A percentile compares a stretch with the other conserved stretches of the same genome.
Conservation (phyloP, 2,113 vertebrate species). For the Ellobius talpinus region DNA sequence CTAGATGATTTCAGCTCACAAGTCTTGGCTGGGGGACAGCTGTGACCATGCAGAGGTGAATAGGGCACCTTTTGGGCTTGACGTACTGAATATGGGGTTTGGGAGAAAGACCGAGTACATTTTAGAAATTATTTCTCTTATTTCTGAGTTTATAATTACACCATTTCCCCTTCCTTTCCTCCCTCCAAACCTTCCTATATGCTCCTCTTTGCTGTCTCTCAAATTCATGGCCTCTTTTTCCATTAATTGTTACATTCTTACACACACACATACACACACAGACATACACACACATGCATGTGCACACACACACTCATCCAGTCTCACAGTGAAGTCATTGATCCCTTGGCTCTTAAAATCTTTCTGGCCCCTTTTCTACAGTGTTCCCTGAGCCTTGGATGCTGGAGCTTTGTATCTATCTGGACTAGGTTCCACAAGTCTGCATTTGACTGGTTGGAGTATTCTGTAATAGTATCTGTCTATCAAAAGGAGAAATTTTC, state of each 20-base stretch:
- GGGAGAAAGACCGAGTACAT: neutral
- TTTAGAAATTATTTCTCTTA: neutral
- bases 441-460: neutral
- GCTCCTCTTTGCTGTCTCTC: neutral
- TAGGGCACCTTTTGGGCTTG: neutral
- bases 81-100: neutral
- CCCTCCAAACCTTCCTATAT: neutral
- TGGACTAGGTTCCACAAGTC: neutral
- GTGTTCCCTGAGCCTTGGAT: neutral
- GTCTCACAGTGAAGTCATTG: neutral
- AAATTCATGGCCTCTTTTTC: neutral
- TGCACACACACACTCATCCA: neutral
- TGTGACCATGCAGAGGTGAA: neutral
- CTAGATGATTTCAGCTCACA: neutral
- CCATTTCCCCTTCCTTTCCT: neutral
- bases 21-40: neutral
- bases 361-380: neutral
- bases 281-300: neutral
- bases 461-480: neutral
- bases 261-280: neutral
- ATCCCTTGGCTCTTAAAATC: neutral
- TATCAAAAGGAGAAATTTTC: neutral
- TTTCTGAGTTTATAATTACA: neutral
- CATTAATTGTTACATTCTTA: neutral
- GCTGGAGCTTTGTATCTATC: neutral